These are phyloP conservation scores for Melinaea menophilus DNA, from an alignment of 2,888 invertebrate species.

Conservation along the genomic window DNA sequence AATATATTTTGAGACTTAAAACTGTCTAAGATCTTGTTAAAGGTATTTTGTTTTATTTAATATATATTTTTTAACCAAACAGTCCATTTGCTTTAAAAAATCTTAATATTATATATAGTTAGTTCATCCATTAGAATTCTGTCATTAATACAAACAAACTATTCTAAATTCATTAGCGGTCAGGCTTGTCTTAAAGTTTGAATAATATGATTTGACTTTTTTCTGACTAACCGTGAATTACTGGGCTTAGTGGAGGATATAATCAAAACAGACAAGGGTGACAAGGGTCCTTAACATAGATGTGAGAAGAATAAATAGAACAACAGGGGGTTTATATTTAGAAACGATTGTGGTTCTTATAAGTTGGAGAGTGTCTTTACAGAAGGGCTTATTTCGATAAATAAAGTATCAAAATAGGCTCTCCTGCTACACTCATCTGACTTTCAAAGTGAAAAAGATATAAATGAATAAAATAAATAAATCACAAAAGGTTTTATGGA, in stretches of 20 bases:
- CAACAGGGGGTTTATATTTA: neutral
- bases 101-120: too few species aligned
- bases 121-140: constrained; percentile 15
- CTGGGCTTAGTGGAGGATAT: constrained; percentile 47
- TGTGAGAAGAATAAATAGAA: neutral
- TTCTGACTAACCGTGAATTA: constrained; percentile 51
- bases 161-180: constrained; percentile 71
- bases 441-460: neutral
- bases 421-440: too few species aligned
- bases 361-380: too few species aligned
- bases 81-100: too few species aligned
- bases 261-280: constrained; percentile 61
- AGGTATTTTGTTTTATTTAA: too few species aligned
- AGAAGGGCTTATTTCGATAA: neutral
- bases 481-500: constrained; percentile 24
- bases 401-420: too few species aligned
- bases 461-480: constrained; percentile 27
- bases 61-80: too few species aligned
- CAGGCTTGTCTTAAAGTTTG: constrained; percentile 72
- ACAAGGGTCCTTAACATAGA: constrained; percentile 42
- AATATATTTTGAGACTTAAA: too few species aligned
- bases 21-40: too few species aligned
- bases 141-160: constrained; percentile 45
- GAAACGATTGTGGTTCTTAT: too few species aligned
- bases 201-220: constrained; percentile 73